Base-by-base conservation (phyloP, 1,140 invertebrate species). In the Heliconius hermathena region DNA sequence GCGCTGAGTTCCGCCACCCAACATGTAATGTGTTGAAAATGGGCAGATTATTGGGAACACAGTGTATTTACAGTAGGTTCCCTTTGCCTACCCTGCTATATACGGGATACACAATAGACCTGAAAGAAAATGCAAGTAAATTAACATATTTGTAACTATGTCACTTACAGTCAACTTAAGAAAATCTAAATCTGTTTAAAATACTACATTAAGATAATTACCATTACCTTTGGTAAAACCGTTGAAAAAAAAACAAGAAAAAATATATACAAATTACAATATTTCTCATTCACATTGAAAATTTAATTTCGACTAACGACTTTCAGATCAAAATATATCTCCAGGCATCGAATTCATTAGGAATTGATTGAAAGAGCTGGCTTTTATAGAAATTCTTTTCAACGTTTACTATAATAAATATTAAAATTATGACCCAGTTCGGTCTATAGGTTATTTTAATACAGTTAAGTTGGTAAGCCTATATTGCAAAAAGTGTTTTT, bases 341-440 rank as follows among this genome's bases (percentile, higher is more conserved):
- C 22, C 60, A 16, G 60, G 60, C 60, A 22, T 66, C 60, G 60
- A 66, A 66, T 66, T 66, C 60, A 66, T 66, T 66, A 66, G 60
- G 60, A 66, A 66, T 66, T 66, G 60, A 66, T 29, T 66, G 60
- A 26, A 66, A 66, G 26, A 66, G 60, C 60, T 29, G 60, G 60
- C 26, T 66, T 66, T 66, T 66, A 66, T 66, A 66, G 22, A 66
- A 66, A 66, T 66, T 66, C 26, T 29, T 66, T 66, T 66, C 26
- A 29, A 66, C 60, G 26, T 66, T 66, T 66, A 66, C 60, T 66
- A 66, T 66, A 66, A 66, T 66, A 66, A 66, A 66, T 66, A 66
- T 66, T 66, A 66, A 66, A 66, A 66, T 66, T 66, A 66, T 66
- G 60, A 66, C 60, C 60, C 60, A 66, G 60, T 66, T 66, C 60